Conservation (phyloP, 1,140 invertebrate species). For the Phthorimaea operculella region DNA sequence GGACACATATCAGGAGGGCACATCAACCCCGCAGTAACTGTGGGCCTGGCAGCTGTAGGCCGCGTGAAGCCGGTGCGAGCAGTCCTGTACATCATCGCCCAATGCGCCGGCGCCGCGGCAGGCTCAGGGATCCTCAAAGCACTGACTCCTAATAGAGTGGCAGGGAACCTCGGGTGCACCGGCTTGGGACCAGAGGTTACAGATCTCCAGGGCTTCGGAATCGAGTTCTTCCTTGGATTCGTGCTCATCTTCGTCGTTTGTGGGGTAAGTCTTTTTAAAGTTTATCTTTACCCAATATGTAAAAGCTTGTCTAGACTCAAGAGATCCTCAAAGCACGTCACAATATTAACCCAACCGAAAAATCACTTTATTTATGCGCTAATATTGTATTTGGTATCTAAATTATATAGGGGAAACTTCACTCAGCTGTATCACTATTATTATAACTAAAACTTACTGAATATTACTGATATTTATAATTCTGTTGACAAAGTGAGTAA, state of each 20-base stretch:
- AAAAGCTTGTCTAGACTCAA: no score
- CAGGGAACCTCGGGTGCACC: constrained; percentile 74
- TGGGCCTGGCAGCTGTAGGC: constrained; percentile 80
- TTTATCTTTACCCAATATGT: no score
- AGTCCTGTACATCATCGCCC: constrained; percentile 84
- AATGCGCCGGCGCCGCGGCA: constrained; percentile 85
- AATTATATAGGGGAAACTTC: no score
- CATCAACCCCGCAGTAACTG: constrained; percentile 91
- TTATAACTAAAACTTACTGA: no score
- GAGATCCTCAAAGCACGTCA: no score
- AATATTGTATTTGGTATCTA: no score
- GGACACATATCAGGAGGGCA: constrained; percentile 92
- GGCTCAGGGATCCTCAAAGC: constrained; percentile 75
- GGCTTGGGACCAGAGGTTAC: constrained; percentile 69
- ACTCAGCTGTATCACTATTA: no score
- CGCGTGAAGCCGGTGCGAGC: constrained; percentile 81
- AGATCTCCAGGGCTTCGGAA: constrained; percentile 81
- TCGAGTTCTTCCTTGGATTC: constrained; percentile 92
- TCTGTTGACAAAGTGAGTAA: no score
- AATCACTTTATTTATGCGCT: no score
- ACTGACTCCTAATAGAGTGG: constrained; percentile 71
- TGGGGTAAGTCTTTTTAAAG: constrained; percentile 70
- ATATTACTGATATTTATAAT: no score
- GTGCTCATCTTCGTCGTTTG: constrained; percentile 89
- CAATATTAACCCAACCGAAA: no score